A percentile compares a stretch with the other conserved stretches of the same genome.
Evolutionary conservation across 2,888 invertebrate species (phyloP).

Genomic region (Smittia sp.): DNA sequence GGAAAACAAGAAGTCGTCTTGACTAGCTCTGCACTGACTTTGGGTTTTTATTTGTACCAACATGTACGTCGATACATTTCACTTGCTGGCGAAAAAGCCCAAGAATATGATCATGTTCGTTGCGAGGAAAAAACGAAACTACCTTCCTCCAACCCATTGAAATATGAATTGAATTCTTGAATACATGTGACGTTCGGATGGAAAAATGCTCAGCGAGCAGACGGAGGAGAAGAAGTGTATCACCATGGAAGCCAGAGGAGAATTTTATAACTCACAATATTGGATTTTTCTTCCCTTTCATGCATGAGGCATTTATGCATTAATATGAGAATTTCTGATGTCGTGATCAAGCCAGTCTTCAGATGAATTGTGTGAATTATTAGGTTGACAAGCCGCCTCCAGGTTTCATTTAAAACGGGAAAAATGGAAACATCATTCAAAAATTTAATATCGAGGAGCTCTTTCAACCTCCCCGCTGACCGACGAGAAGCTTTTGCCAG

Average conservation of each 20-base stretch:
- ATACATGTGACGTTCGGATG: constrained; percentile 30
- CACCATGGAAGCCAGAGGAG: background rate
- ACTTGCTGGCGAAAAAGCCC: background rate
- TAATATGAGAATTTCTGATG: background rate
- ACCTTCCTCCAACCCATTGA: constrained; percentile 23
- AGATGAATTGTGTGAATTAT: background rate
- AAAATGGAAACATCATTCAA: background rate
- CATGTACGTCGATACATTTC: background rate
- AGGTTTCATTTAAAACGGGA: background rate
- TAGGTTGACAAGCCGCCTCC: background rate
- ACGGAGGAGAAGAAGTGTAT: background rate
- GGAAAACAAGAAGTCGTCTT: background rate
- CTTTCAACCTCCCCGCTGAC: too few relatives aligned
- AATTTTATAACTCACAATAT: background rate
- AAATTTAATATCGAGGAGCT: too few relatives aligned
- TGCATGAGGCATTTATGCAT: background rate
- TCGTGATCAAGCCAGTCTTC: background rate
- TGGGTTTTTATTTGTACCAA: background rate
- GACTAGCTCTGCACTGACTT: too few relatives aligned
- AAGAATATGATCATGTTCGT: too few relatives aligned
- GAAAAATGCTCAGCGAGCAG: background rate
- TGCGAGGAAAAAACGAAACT: background rate
- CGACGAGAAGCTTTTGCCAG: background rate
- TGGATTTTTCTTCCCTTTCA: constrained; percentile 10
- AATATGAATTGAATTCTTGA: constrained; percentile 40